Evolutionary conservation across 2,888 invertebrate genomes (phyloP).

Genomic region (Hypselothyrea guttata): DNA sequence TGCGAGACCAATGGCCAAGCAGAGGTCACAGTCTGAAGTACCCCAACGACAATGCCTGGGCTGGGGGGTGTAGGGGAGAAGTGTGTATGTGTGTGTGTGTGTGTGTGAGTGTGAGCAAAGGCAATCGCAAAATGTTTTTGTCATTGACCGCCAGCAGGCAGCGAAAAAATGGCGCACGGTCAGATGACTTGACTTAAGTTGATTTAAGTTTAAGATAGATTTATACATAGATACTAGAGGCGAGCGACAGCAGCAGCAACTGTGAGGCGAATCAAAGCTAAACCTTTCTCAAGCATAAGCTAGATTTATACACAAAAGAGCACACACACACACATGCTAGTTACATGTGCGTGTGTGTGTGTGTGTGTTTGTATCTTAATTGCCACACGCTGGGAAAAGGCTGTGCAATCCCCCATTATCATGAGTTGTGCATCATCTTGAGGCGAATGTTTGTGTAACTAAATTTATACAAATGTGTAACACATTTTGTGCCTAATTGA

Average conservation of each 20-base stretch:
- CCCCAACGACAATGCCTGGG: background rate
- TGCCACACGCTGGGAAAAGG: conserved; percentile 71
- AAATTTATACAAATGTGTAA: conserved; percentile 77
- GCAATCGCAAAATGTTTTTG: conserved; percentile 62
- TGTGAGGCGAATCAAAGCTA: conserved; percentile 59
- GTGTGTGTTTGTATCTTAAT: conserved; percentile 48
- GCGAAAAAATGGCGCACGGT: conserved; percentile 72
- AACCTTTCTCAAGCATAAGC: conserved; percentile 71
- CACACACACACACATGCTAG: conserved; percentile 24
- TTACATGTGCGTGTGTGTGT: no score
- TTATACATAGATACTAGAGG: background rate
- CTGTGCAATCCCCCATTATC: conserved; percentile 29
- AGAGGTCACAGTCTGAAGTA: conserved; percentile 40
- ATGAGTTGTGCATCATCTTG: conserved; percentile 27
- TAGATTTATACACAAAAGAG: conserved; percentile 74
- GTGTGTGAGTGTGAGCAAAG: background rate
- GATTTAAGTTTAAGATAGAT: conserved; percentile 43
- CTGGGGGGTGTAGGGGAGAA: background rate
- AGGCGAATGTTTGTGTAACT: conserved; percentile 53
- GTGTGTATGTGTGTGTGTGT: background rate
- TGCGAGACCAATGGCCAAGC: conserved; percentile 37
- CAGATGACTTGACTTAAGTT: conserved; percentile 53
- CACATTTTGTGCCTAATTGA: conserved; percentile 76
- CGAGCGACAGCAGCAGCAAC: conserved; percentile 6
- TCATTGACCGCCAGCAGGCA: conserved; percentile 71